These are phyloP conservation scores for Ylistrum balloti DNA, from an alignment of 1,140 invertebrate species.

Conservation along the genomic window DNA sequence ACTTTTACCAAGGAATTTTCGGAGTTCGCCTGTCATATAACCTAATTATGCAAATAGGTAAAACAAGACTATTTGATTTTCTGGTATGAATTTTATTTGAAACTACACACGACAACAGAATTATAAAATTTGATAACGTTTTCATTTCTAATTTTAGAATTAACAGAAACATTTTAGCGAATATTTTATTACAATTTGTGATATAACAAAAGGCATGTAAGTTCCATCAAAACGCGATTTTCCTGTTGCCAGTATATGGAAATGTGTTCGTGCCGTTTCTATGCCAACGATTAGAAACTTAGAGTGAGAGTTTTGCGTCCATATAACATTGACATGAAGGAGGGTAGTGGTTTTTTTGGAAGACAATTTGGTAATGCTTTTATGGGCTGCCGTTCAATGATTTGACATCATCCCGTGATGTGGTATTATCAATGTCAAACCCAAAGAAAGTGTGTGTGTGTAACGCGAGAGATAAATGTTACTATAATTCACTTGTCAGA, in stretches of 20 bases:
- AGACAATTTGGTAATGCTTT: neutral
- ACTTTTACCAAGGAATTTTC: neutral
- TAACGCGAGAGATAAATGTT: neutral
- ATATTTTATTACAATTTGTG: neutral
- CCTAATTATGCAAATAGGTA: neutral
- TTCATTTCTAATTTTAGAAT: neutral
- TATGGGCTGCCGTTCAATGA: neutral
- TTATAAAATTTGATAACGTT: neutral
- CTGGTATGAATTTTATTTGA: too few species aligned
- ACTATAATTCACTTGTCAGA: neutral
- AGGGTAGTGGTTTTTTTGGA: neutral
- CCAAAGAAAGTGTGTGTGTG: neutral
- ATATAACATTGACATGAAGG: neutral
- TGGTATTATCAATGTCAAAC: neutral
- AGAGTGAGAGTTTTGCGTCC: neutral
- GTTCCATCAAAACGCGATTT: too few species aligned
- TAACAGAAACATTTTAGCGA: neutral
- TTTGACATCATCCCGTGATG: neutral
- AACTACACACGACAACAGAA: too few species aligned
- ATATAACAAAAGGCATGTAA: too few species aligned
- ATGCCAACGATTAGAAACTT: neutral
- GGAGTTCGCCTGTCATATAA: neutral
- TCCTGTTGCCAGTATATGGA: too few species aligned
- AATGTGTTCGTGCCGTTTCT: neutral
- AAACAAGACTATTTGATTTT: neutral